phyloP scores from a whole-genome alignment of 2,888 invertebrate species.

The Clistopyga incitator region DNA sequence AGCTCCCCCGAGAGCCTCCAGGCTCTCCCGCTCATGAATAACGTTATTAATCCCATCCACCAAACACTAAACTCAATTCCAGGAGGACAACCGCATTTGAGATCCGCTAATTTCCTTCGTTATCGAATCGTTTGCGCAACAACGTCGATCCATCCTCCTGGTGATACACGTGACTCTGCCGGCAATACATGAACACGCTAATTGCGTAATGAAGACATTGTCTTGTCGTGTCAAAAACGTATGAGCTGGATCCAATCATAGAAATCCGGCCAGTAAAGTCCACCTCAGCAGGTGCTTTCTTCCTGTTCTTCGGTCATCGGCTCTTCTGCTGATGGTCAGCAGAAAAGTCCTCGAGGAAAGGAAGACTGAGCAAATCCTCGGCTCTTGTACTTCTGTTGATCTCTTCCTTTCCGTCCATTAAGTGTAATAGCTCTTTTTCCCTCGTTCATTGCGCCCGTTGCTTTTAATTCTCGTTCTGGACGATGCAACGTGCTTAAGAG shows the following conservation, averaged over 20 bases:
- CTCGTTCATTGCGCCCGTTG: background rate
- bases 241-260: slow-evolving; percentile 78
- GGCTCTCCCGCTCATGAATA: slow-evolving; percentile 83
- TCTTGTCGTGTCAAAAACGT: slow-evolving; percentile 7
- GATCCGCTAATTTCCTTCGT: slow-evolving; percentile 29
- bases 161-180: slow-evolving; percentile 18
- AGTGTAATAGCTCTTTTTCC: slow-evolving; percentile 25
- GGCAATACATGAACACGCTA: background rate
- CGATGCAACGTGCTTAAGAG: slow-evolving; percentile 24
- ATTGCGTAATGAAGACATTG: background rate
- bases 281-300: slow-evolving; percentile 71
- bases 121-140: slow-evolving; percentile 42
- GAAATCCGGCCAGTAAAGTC: slow-evolving; percentile 66
- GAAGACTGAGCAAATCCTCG: slow-evolving; percentile 17
- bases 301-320: slow-evolving; percentile 55
- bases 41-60: slow-evolving; percentile 82
- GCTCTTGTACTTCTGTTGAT: slow-evolving; percentile 50
- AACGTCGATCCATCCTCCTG: slow-evolving; percentile 11
- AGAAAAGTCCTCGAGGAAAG: too few relatives aligned
- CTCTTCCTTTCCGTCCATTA: slow-evolving; percentile 64
- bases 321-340: slow-evolving; percentile 37
- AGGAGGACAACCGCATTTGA: slow-evolving; percentile 54
- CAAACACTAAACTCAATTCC: slow-evolving; percentile 65
- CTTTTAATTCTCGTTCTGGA: slow-evolving; percentile 23
- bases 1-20: slow-evolving; percentile 68